A percentile compares a stretch with the other conserved stretches of the same genome.
phyloP scores from a whole-genome alignment of 2,797 vertebrate species.

The Cetoscarus ocellatus region DNA sequence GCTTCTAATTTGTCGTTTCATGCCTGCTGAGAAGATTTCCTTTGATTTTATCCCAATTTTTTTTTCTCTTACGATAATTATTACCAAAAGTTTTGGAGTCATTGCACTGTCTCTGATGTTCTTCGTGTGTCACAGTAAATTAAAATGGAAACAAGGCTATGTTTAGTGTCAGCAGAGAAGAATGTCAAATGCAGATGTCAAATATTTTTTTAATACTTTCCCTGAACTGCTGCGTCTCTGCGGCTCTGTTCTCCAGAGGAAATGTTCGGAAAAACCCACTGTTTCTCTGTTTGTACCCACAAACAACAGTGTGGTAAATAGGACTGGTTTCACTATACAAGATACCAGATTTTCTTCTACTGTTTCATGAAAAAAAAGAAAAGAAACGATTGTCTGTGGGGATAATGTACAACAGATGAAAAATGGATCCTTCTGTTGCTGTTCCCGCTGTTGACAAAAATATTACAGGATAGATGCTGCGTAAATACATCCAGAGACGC shows the following conservation, averaged over 20 bases:
- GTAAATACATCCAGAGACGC: conserved; percentile 42
- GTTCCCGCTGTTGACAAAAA: conserved; percentile 47
- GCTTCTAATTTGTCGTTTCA: conserved; percentile 79
- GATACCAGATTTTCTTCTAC: conserved; percentile 56
- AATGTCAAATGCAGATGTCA: conserved; percentile 74
- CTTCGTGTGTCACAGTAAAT: conserved; percentile 76
- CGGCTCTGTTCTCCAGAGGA: conserved; percentile 44
- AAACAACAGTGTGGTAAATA: conserved; percentile 56
- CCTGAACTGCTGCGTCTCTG: conserved; percentile 50
- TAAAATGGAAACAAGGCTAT: conserved; percentile 69
- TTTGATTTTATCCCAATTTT: conserved; percentile 79
- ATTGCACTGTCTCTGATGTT: conserved; percentile 78
- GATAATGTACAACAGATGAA: conserved; percentile 73
- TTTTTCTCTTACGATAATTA: conserved; percentile 80
- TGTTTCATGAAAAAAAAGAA: conserved; percentile 56
- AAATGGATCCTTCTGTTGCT: conserved; percentile 31
- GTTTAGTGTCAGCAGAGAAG: conserved; percentile 68
- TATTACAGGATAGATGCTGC: conserved; percentile 28
- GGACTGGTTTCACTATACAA: conserved; percentile 51
- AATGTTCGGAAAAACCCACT: conserved; percentile 46
- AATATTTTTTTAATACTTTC: conserved; percentile 48
- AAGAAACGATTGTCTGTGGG: conserved; percentile 52
- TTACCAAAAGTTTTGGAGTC: conserved; percentile 82
- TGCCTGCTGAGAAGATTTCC: conserved; percentile 77
- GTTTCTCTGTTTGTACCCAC: conserved; percentile 48